phyloP scores from a whole-genome alignment of 2,113 vertebrate species.

The Melanostigma gelatinosum region DNA sequence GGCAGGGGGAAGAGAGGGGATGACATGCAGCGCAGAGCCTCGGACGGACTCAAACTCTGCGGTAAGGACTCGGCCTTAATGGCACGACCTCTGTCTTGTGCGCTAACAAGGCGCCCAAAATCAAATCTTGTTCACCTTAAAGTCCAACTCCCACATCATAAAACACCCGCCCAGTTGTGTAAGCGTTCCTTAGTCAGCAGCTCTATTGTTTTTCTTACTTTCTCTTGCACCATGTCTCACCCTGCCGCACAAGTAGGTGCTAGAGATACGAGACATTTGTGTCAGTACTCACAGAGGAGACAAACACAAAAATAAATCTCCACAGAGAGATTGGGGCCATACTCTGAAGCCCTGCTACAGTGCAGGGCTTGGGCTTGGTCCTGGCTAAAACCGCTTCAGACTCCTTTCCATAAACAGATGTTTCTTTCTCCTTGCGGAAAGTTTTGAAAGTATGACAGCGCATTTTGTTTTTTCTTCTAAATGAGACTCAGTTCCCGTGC shows the following conservation, averaged over 20 bases:
- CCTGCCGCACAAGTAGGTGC: slow-evolving; percentile 41
- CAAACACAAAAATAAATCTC: not conserved
- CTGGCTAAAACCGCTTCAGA: slow-evolving; percentile 28
- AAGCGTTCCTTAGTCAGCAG: slow-evolving; percentile 54
- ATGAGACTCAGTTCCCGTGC: slow-evolving; percentile 36
- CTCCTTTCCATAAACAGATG: slow-evolving; percentile 58
- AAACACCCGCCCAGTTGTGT: slow-evolving; percentile 46
- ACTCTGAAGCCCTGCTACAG: slow-evolving; percentile 26
- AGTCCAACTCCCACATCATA: slow-evolving; percentile 48
- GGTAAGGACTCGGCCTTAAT: not conserved
- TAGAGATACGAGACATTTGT: slow-evolving; percentile 57
- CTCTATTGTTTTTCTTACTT: slow-evolving; percentile 13
- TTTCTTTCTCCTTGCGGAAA: slow-evolving; percentile 56
- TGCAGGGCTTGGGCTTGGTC: slow-evolving; percentile 9
- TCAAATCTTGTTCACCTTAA: slow-evolving; percentile 38
- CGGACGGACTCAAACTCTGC: not conserved
- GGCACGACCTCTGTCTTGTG: not conserved
- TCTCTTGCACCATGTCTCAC: slow-evolving; percentile 38
- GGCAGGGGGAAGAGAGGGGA: not conserved
- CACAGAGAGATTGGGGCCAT: not conserved
- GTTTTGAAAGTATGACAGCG: slow-evolving; percentile 49
- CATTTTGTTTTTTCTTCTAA: slow-evolving; percentile 23
- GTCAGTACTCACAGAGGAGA: slow-evolving; percentile 17
- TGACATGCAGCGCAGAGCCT: not conserved
- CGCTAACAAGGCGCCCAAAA: not conserved